Evolutionary conservation across 2,888 invertebrate genomes (phyloP).

Genomic region (Morpho deidamia): DNA sequence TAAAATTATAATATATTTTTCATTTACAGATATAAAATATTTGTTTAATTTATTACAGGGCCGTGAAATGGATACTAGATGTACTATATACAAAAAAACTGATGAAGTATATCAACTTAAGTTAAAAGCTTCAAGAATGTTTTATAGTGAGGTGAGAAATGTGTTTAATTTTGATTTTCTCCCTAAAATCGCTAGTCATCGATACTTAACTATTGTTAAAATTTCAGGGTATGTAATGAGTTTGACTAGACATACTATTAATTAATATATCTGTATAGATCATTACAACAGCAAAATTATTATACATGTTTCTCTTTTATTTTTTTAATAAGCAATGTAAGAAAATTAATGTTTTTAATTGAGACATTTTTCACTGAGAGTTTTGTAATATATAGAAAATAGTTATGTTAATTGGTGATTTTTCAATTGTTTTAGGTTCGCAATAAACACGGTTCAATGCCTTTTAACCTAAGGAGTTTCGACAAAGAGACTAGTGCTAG

Average conservation of each 20-base stretch:
- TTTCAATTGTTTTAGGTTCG: conserved; percentile 76
- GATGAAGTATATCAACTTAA: conserved; percentile 98
- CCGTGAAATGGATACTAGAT: conserved; percentile 94
- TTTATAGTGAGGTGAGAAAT: conserved; percentile 85
- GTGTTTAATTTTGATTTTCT: neutral
- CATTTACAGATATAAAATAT: neutral
- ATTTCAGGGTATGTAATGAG: conserved; percentile 41
- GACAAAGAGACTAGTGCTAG: conserved; percentile 98
- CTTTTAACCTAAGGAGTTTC: conserved; percentile 96
- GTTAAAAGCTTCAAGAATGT: conserved; percentile 96
- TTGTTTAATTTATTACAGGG: conserved; percentile 74
- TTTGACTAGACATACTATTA: conserved; percentile 40
- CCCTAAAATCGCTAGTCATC: conserved; percentile 16
- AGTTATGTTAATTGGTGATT: neutral
- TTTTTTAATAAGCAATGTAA: no score
- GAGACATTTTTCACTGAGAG: no score
- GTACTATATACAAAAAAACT: conserved; percentile 98
- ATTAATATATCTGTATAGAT: conserved; percentile 39
- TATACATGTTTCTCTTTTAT: neutral
- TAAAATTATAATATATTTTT: neutral
- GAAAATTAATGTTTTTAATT: no score
- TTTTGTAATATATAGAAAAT: neutral
- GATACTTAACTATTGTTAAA: conserved; percentile 21
- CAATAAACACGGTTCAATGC: conserved; percentile 96
- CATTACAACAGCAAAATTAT: conserved; percentile 34